A percentile compares a stretch with the other conserved stretches of the same genome.
phyloP scores from a whole-genome alignment of 2,797 vertebrate genomes.

The Protonibea diacanthus region DNA sequence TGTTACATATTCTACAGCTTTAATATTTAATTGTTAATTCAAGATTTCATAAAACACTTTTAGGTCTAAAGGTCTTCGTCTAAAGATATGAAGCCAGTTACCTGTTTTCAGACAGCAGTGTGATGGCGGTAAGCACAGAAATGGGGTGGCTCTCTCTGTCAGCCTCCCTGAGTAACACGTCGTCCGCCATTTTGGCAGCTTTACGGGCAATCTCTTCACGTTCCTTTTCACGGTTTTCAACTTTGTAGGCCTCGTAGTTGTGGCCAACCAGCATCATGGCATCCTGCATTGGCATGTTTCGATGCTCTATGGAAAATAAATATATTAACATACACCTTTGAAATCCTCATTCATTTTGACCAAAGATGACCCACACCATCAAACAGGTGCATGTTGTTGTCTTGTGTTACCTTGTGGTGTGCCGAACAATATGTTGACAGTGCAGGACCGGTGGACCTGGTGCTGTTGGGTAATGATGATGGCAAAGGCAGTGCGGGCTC shows the following conservation, averaged over 20 bases:
- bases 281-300: conserved; percentile 98
- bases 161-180: conserved; percentile 92
- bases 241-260: conserved; percentile 94
- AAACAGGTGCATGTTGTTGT: background rate
- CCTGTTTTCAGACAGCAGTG: conserved; percentile 92
- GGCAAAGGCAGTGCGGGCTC: conserved; percentile 96
- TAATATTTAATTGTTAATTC: background rate
- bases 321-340: no score
- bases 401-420: conserved; percentile 94
- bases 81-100: conserved; percentile 21
- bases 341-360: conserved; percentile 52
- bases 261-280: conserved; percentile 97
- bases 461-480: conserved; percentile 99
- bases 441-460: conserved; percentile 97
- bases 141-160: conserved; percentile 91
- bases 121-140: conserved; percentile 90
- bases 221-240: conserved; percentile 94
- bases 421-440: conserved; percentile 98
- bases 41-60: background rate
- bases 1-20: background rate
- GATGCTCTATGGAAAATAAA: conserved; percentile 88
- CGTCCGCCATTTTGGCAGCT: conserved; percentile 98
- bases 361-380: conserved; percentile 61
- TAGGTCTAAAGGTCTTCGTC: conserved; percentile 73
- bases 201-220: conserved; percentile 94